Conservation (phyloP, 2,888 invertebrate species). For the Acronicta alni region DNA sequence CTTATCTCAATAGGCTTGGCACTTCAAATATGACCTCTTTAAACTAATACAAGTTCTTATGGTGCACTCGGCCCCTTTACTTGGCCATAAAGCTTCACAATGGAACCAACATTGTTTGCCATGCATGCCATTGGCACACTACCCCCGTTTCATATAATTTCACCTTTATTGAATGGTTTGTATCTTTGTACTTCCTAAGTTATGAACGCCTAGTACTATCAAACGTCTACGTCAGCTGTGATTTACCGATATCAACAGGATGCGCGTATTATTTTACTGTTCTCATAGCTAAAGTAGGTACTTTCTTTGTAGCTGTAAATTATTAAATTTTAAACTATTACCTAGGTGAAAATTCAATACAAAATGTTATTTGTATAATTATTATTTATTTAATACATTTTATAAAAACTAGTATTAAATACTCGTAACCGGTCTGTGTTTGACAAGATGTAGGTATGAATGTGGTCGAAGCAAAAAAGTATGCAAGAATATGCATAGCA, state of each 20-base stretch:
- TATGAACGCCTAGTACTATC: constrained; percentile 41
- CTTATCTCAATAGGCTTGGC: constrained; percentile 15
- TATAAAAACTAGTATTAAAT: no score
- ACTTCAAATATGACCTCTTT: constrained; percentile 43
- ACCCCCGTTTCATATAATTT: constrained; percentile 45
- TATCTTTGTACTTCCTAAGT: constrained; percentile 35
- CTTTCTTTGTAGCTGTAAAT: no score
- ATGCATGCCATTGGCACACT: constrained; percentile 45
- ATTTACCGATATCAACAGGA: neutral
- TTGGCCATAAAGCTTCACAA: constrained; percentile 47
- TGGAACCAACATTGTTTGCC: constrained; percentile 51
- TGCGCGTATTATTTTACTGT: no score
- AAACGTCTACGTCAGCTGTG: neutral
- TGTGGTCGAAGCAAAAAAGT: no score
- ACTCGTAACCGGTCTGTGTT: no score
- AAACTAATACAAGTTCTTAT: constrained; percentile 25
- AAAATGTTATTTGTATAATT: no score
- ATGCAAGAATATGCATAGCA: no score
- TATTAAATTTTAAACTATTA: no score
- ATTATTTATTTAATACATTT: no score
- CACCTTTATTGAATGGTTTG: constrained; percentile 48
- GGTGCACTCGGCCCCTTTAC: constrained; percentile 36
- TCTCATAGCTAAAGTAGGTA: no score
- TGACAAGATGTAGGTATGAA: no score
- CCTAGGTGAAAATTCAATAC: no score